Percentiles rank a stretch among this genome's conserved stretches.
Conservation (phyloP, 2,888 invertebrate genomes). For the Gymnosoma rotundatum region DNA sequence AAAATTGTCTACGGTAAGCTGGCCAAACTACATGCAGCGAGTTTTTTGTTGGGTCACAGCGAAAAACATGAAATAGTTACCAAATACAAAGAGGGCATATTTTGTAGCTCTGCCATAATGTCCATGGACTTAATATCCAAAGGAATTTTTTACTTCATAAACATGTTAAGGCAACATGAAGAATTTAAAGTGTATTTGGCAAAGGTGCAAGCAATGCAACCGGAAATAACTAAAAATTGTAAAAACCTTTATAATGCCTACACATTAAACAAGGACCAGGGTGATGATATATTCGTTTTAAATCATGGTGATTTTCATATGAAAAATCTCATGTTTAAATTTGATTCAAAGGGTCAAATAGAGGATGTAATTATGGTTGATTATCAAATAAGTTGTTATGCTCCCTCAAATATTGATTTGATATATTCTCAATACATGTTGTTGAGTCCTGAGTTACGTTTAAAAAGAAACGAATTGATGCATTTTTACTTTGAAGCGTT, state of each 20-base stretch:
- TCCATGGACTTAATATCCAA: constrained; percentile 59
- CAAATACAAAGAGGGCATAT: constrained; percentile 35
- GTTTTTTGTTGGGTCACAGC: constrained; percentile 62
- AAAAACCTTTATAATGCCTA: constrained; percentile 55
- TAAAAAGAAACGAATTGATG: constrained; percentile 72
- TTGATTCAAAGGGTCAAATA: constrained; percentile 8
- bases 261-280: not conserved
- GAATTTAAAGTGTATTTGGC: constrained; percentile 70
- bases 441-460: constrained; percentile 70
- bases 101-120: constrained; percentile 26
- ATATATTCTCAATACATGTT: constrained; percentile 74
- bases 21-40: constrained; percentile 75
- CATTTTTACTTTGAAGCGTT: constrained; percentile 74
- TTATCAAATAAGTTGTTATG: constrained; percentile 74
- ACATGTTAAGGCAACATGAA: constrained; percentile 55
- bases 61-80: constrained; percentile 38
- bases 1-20: constrained; percentile 71
- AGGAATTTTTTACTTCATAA: constrained; percentile 71
- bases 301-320: constrained; percentile 78
- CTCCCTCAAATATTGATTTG: constrained; percentile 73
- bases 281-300: constrained; percentile 72
- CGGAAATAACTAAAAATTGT: constrained; percentile 48
- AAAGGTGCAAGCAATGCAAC: constrained; percentile 70
- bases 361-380: constrained; percentile 72
- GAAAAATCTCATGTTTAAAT: constrained; percentile 77